Conservation (phyloP, 2,888 invertebrate genomes). For the Macrophya annulata region DNA sequence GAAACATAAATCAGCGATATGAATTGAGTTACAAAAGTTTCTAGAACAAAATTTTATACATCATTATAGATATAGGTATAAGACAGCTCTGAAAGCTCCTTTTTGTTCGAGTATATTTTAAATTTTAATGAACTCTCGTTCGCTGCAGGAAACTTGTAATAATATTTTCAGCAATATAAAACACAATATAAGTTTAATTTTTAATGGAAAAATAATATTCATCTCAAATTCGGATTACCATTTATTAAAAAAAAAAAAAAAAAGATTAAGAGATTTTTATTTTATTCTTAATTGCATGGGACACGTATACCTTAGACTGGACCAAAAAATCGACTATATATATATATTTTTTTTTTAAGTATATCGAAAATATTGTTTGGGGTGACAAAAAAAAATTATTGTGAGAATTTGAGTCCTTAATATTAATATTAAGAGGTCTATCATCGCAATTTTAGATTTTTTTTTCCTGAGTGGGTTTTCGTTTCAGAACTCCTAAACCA, state of each 20-base stretch:
- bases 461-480: too few species aligned
- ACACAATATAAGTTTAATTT: neutral
- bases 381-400: too few species aligned
- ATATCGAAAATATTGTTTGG: too few species aligned
- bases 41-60: neutral
- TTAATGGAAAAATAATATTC: neutral
- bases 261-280: neutral
- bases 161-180: neutral
- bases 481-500: too few species aligned
- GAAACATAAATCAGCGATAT: slow-evolving; percentile 6
- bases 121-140: neutral
- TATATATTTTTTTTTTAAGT: too few species aligned
- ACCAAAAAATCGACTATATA: too few species aligned
- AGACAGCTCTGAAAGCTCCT: neutral
- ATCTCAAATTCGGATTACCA: neutral
- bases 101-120: neutral
- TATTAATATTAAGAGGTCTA: too few species aligned
- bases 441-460: too few species aligned
- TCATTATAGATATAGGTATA: too few species aligned
- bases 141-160: neutral
- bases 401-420: too few species aligned
- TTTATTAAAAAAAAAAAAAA: neutral
- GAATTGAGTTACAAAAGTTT: neutral
- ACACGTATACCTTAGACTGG: too few species aligned
- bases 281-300: too few species aligned